Evolutionary conservation across 2,113 vertebrate genomes (phyloP), one percentile per base, ranked within the genome.

Genomic region (Thunnus maccoyii): DNA sequence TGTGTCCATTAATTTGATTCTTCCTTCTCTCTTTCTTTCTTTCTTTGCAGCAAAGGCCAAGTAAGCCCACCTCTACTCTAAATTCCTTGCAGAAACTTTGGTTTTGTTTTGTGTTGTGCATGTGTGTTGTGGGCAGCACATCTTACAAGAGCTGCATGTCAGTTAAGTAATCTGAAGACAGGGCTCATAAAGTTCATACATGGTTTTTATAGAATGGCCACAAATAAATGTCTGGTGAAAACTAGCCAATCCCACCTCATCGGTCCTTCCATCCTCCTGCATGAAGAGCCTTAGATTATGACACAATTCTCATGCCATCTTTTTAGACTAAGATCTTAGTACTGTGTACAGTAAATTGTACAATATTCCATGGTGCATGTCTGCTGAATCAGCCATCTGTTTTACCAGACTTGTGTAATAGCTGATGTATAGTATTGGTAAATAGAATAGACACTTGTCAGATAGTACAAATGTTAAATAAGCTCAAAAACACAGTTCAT

Each of bases 21-120:
- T 93, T 89, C 78, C 74, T 96, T 18, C 69, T 91, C 72, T 86
- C 55, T 64, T 62, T 41, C 96, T 71, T 74, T 63, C 52, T 36
- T 95, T 93, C 95, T 96, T 97, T 96, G 89, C 96, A 99, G 98
- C 95, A 89, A 96, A 94, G 95, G 95, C 94, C 94, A 94, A 97
- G 96, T 99, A 97, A 97, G 94, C 95, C 92, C 93, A 91, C 95
- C 81, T 94, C 94, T 73, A 36, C 88, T 92, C 81, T 87, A 80
- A 89, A 86, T 83, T 82, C 86, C 91, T 91, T 80, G 94, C 96
- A 97, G 96, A 95, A 87, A 93, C 94, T 95, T 95, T 96, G 96
- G 96, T 88, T 94, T 97, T 96, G 93, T 96, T 97, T 96, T 94
- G 96, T 96, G 96, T 98, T 96, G 96, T 98, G 97, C 96, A 97